Evolutionary conservation across 1,140 invertebrate species (phyloP), one percentile per base, ranked within the genome.

Genomic region (Lepidurus arcticus): DNA sequence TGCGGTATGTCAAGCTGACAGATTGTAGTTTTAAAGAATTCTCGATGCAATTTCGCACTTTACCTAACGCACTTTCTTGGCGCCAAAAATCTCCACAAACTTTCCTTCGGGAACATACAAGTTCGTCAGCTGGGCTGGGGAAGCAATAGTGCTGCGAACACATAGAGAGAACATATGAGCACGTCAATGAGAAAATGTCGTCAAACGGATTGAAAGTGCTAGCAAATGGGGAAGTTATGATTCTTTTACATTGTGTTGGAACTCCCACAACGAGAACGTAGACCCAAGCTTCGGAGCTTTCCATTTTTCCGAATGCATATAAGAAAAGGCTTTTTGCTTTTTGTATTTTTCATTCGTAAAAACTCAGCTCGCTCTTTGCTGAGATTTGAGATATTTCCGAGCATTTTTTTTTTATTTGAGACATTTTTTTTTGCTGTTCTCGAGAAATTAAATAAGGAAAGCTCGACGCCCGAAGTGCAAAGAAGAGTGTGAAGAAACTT

Each of bases 171-270:
- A 26, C 26, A 34, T 4, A 34, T 34, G 34, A 34, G 34, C 34
- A 34, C 34, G 34, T 34, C 34, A 34, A 34, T 34, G 34, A 3
- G 34, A 34, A 34, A 34, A 34, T 34, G 34, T 34, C 34, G 53
- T 65, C 53, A 1, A 65, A 65, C 1, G 13, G 21, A 65, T 65
- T 65, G 53, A 65, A 34, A 65, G 53, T 65, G 53, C 53, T 65
- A 65, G 53, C 53, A 65, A 65, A 65, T 65, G 53, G 53, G 53
- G 16, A 65, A 65, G 53, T 65, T 65, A 65, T 65, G 21, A 65
- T 65, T 65, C 53, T 65, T 65, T n/a, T 13, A 21, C 21, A 21
- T 16, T 65, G 53, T 65, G 53, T 65, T 65, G 53, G n/a, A 13
- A 65, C 53, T 65, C 53, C 16, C 16, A 13, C 6, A 7, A 13